Evolutionary conservation across 1,140 invertebrate species (phyloP), one percentile per base, ranked within the genome.

Genomic region (Bombus picipes): DNA sequence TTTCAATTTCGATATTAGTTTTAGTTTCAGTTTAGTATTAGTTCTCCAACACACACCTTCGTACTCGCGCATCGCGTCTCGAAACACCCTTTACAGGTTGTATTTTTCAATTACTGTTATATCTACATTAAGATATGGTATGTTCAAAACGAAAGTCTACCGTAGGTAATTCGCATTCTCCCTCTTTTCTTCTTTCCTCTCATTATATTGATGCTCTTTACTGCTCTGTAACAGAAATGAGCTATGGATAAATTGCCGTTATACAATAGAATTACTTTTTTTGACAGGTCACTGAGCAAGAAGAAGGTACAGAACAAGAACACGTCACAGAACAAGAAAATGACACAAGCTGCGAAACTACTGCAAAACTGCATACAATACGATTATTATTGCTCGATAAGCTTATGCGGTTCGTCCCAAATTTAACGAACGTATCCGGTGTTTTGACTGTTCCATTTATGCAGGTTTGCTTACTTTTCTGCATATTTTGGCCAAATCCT

Each of bases 371-470:
- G 12, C 96, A 96, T 83, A 94, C 94, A 47, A 94, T 97, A 22
- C 93, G 96, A 68, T 87, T 97, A 5, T 91, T 97, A 59, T 89
- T 97, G 77, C 95, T 97, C 86, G 94, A 95, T 43, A 96, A 96
- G 88, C 93, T 98, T 65, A 95, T 97, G 41, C 94, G 96, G n/a
- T 96, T 96, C 88, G 94, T 98, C 65, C 96, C 96, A 0, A 93
- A 96, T 85, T 93, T 97, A 12, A 95, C 95, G 62, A 94, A 96
- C 81, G 96, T 97, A 76, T 95, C 97, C 66, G 99, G 99, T 18
- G 97, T 98, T 3, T 96, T 98, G 81, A 97, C 98, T 22, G 98
- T 99, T 94, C 98, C 99, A 1, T 98, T 98, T 86, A 97, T 99
- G 95, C 98, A 98, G 96, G 97, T 98, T 88, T 70, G 22, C 9